phyloP scores from a whole-genome alignment of 1,140 invertebrate species.

The Mactra quadrangularis region DNA sequence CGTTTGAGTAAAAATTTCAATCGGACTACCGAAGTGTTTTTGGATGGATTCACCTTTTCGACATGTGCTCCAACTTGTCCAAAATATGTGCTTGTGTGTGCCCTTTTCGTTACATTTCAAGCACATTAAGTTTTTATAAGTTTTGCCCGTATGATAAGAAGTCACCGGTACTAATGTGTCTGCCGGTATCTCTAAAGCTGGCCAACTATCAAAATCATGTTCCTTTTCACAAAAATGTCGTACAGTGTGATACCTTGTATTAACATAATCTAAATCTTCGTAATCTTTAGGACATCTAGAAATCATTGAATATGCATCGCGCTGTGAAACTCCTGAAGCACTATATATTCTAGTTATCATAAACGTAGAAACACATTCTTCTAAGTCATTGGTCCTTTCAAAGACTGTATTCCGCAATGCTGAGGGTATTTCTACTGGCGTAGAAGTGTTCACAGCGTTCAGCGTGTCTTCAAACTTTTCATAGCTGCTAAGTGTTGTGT shows the following conservation, averaged over 20 bases:
- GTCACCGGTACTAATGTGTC: background rate
- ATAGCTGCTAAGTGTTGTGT: background rate
- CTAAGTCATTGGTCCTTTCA: background rate
- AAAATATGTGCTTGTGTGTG: background rate
- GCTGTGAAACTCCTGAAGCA: too few relatives aligned
- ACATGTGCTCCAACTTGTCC: background rate
- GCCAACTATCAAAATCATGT: background rate
- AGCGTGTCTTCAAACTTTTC: background rate
- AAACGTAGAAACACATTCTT: background rate
- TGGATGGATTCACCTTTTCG: background rate
- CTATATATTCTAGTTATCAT: background rate
- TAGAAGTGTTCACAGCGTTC: background rate
- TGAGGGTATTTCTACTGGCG: background rate
- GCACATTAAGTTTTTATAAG: constrained; percentile 19
- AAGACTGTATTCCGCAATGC: background rate
- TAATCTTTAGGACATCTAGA: background rate
- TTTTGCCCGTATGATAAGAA: background rate
- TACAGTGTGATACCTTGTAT: too few relatives aligned
- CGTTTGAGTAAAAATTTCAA: background rate
- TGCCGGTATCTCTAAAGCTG: background rate
- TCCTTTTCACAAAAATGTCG: too few relatives aligned
- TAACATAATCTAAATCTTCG: background rate
- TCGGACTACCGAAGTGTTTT: background rate
- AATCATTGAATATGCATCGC: background rate
- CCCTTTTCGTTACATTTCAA: background rate